Percentiles rank a stretch among this genome's conserved stretches.
These are phyloP conservation scores for Muraenolepis orangiensis DNA, from an alignment of 2,797 vertebrate species.

Conservation along the genomic window DNA sequence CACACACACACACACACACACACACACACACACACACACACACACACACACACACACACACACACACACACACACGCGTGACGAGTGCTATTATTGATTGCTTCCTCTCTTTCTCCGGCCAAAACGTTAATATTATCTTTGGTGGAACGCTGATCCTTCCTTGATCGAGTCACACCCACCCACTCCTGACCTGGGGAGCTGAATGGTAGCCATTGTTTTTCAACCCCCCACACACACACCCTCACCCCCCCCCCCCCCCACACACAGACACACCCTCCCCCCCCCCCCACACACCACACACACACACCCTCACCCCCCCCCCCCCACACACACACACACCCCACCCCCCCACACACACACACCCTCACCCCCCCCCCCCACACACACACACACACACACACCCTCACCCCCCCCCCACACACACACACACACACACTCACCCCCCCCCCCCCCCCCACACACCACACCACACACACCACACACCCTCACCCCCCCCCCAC, in stretches of 20 bases:
- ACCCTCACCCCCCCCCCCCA: too few species aligned
- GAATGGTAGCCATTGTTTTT: slow-evolving; percentile 62
- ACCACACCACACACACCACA: slow-evolving; percentile 18
- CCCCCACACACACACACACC: neutral
- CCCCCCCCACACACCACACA: slow-evolving; percentile 24
- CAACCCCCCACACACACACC: too few species aligned
- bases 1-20: slow-evolving; percentile 28
- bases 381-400: neutral
- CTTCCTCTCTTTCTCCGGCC: slow-evolving; percentile 72
- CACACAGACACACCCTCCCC: slow-evolving; percentile 41
- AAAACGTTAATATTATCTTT: slow-evolving; percentile 62
- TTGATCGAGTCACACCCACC: slow-evolving; percentile 75
- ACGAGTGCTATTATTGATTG: slow-evolving; percentile 75
- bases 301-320: neutral
- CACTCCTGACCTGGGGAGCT: slow-evolving; percentile 64
- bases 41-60: too few species aligned
- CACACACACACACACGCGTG: too few species aligned
- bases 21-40: too few species aligned
- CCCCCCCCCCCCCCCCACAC: neutral
- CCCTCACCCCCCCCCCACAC: slow-evolving; percentile 23
- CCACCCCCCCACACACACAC: slow-evolving; percentile 19
- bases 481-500: too few species aligned
- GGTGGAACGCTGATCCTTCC: slow-evolving; percentile 58
- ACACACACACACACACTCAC: slow-evolving; percentile 3
- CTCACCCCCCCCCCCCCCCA: neutral